A percentile compares a stretch with the other conserved stretches of the same genome.
Conservation (phyloP, 1,140 invertebrate genomes). For the Nebria ingens region DNA sequence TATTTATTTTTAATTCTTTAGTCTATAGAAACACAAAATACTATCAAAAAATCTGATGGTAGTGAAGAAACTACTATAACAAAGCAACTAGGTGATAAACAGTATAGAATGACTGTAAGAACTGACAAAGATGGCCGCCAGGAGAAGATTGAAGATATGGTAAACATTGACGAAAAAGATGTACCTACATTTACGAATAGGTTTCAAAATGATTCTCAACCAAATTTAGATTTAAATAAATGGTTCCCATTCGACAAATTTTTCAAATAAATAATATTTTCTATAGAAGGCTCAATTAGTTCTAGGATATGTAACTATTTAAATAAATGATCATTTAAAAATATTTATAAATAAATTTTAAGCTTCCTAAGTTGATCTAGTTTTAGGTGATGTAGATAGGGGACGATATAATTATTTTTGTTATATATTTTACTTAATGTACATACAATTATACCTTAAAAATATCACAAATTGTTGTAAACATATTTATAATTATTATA, state of each 20-base stretch:
- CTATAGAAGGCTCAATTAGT: neutral
- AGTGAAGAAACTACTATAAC: conserved; percentile 40
- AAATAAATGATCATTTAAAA: neutral
- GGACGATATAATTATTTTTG: neutral
- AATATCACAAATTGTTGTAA: conserved; percentile 12
- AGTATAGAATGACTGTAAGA: conserved; percentile 33
- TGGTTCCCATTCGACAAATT: conserved; percentile 19
- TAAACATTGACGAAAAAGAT: conserved; percentile 38
- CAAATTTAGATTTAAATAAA: conserved; percentile 12
- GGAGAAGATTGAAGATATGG: conserved; percentile 35
- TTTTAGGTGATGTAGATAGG: neutral
- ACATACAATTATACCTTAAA: conserved; percentile 5
- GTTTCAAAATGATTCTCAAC: conserved; percentile 10
- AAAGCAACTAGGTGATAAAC: conserved; percentile 36
- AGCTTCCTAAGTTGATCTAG: no score
- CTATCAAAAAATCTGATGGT: conserved; percentile 38
- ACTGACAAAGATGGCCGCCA: conserved; percentile 37
- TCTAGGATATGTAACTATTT: neutral
- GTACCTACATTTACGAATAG: conserved; percentile 18
- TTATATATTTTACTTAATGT: conserved; percentile 4
- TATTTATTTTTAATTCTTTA: conserved; percentile 19
- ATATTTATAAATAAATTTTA: no score
- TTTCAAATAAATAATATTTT: conserved; percentile 16
- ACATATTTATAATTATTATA: conserved; percentile 5
- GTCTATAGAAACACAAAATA: conserved; percentile 36